Percentiles rank a stretch among this genome's conserved stretches.
phyloP scores from a whole-genome alignment of 92 coral and sea anemone species.

The Phymanthus crucifer region DNA sequence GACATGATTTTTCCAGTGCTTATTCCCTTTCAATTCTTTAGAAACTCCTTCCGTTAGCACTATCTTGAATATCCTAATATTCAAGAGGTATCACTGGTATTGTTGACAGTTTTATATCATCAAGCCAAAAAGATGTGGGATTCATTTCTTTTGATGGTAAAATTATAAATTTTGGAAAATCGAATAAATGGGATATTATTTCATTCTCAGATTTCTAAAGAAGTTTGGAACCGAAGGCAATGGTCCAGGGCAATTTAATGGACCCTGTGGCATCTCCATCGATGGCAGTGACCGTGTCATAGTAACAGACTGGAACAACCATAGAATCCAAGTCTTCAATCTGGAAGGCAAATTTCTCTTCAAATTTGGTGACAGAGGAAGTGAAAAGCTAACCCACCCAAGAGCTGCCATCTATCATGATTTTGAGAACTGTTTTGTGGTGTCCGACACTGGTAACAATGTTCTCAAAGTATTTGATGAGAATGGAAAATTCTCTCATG shows the following conservation, averaged over 20 bases:
- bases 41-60: no score
- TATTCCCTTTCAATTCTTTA: no score
- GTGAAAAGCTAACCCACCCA: slow-evolving; percentile 75
- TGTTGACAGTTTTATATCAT: no score
- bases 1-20: no score
- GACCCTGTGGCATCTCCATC: slow-evolving; percentile 85
- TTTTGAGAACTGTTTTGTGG: slow-evolving; percentile 64
- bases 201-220: slow-evolving; percentile 46
- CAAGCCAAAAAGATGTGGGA: no score
- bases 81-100: no score
- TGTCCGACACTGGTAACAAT: slow-evolving; percentile 87
- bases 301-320: slow-evolving; percentile 91
- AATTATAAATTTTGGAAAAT: neutral
- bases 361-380: slow-evolving; percentile 80
- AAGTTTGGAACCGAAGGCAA: slow-evolving; percentile 77
- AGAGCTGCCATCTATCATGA: slow-evolving; percentile 79
- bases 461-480: slow-evolving; percentile 81
- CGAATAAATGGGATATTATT: neutral
- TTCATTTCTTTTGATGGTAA: no score
- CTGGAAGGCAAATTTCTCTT: slow-evolving; percentile 81
- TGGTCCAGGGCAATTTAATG: slow-evolving; percentile 81
- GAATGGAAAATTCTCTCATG: slow-evolving; percentile 62
- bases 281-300: slow-evolving; percentile 73
- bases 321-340: slow-evolving; percentile 82
- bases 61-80: no score